Conservation (phyloP, 1,140 invertebrate species). For the Pinna nobilis region DNA sequence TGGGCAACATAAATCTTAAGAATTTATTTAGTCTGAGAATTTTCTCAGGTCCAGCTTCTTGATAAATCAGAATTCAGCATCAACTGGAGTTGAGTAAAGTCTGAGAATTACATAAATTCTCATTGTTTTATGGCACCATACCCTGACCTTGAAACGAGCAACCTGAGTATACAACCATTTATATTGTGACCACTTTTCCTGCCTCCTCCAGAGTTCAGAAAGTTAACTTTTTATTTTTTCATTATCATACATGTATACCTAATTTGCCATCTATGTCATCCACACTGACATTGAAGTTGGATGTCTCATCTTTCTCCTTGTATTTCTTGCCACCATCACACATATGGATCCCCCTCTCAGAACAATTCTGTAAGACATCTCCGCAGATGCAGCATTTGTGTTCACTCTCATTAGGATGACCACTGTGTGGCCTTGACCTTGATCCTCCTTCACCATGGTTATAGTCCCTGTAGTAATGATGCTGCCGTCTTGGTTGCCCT, state of each 20-base stretch:
- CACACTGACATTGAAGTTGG: slow-evolving; percentile 8
- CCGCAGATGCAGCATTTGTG: slow-evolving; percentile 60
- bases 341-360: slow-evolving; percentile 57
- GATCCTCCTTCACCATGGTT: neutral
- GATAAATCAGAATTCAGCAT: no score
- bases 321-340: slow-evolving; percentile 53
- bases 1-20: neutral
- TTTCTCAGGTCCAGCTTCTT: no score
- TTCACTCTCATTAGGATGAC: slow-evolving; percentile 13
- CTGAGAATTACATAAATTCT: no score
- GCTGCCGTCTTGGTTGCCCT: neutral
- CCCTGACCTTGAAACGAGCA: no score
- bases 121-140: no score
- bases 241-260: slow-evolving; percentile 45
- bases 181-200: no score
- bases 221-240: no score
- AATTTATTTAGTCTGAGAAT: no score
- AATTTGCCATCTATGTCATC: slow-evolving; percentile 52
- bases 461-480: neutral
- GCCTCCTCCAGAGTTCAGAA: no score
- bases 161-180: no score
- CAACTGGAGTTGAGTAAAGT: no score
- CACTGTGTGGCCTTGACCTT: neutral
- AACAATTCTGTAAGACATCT: slow-evolving; percentile 61
- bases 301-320: slow-evolving; percentile 22